Evolutionary conservation across 2,113 vertebrate genomes (phyloP).

Genomic region (Ageneiosus marmoratus): DNA sequence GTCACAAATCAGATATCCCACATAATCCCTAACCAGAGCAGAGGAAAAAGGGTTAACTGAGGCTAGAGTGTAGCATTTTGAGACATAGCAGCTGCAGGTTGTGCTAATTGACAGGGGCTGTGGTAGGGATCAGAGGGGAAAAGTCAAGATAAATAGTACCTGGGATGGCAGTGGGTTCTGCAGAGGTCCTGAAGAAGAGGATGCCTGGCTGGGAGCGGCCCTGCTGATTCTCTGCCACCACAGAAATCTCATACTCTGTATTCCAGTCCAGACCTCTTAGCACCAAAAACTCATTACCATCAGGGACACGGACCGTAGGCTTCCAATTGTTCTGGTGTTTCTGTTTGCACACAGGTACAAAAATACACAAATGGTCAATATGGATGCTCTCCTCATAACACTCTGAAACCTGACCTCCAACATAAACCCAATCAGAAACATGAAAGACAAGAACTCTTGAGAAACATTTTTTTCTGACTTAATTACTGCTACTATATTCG

Average conservation of each 20-base stretch:
- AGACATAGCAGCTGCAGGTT: slow-evolving; percentile 28
- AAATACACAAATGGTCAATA: background rate
- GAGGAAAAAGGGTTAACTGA: slow-evolving; percentile 33
- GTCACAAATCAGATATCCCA: slow-evolving; percentile 33
- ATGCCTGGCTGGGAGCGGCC: slow-evolving; percentile 84
- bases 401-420: background rate
- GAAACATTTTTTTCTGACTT: background rate
- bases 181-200: slow-evolving; percentile 81
- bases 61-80: background rate
- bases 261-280: slow-evolving; percentile 92
- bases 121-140: slow-evolving; percentile 33
- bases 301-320: slow-evolving; percentile 85
- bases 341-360: slow-evolving; percentile 60
- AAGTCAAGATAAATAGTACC: slow-evolving; percentile 72
- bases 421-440: slow-evolving; percentile 12
- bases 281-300: slow-evolving; percentile 80
- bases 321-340: slow-evolving; percentile 87
- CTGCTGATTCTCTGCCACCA: slow-evolving; percentile 91
- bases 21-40: slow-evolving; percentile 41
- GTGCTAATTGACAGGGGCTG: slow-evolving; percentile 44
- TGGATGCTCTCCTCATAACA: background rate
- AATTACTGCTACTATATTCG: background rate
- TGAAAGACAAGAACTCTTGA: background rate
- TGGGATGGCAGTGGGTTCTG: slow-evolving; percentile 90
- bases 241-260: slow-evolving; percentile 88